Evolutionary conservation across 37 sponge, comb jelly and placozoan genomes (phyloP).

Genomic region (Chondrilla cf. caribensis): DNA sequence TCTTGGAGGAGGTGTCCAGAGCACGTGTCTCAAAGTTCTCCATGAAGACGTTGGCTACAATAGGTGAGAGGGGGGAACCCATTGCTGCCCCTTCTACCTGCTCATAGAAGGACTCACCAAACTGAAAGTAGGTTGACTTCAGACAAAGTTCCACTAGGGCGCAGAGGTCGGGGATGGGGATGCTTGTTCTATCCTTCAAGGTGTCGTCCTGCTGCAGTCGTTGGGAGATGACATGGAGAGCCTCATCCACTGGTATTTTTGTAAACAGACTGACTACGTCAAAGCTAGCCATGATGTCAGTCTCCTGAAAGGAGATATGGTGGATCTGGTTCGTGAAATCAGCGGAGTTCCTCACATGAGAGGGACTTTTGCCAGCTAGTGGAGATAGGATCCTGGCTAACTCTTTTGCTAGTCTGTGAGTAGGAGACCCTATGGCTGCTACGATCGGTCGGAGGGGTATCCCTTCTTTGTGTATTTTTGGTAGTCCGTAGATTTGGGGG

Average conservation of each 20-base stretch:
- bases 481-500: constrained; percentile 14
- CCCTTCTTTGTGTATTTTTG: constrained; percentile 6
- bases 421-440: constrained; percentile 15
- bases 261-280: constrained; percentile 27
- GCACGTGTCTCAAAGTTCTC: not conserved
- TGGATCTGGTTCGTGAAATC: not conserved
- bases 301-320: not conserved
- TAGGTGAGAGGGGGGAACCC: constrained; percentile 25
- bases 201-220: not conserved
- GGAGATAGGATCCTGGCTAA: constrained; percentile 9
- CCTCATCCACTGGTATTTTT: constrained; percentile 11
- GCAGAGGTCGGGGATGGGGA: not conserved
- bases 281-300: not conserved
- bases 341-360: constrained; percentile 10
- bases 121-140: constrained; percentile 8
- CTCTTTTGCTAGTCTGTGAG: constrained; percentile 12
- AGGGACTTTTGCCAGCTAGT: constrained; percentile 8
- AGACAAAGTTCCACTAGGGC: constrained; percentile 4
- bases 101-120: not conserved
- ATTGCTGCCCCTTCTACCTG: constrained; percentile 24
- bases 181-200: not conserved
- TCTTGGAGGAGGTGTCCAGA: not conserved
- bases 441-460: not conserved
- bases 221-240: constrained; percentile 4
- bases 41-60: constrained; percentile 14